A percentile compares a stretch with the other conserved stretches of the same genome.
Conservation (phyloP, 92 coral and sea anemone genomes). For the Zoanthus solanderi region DNA sequence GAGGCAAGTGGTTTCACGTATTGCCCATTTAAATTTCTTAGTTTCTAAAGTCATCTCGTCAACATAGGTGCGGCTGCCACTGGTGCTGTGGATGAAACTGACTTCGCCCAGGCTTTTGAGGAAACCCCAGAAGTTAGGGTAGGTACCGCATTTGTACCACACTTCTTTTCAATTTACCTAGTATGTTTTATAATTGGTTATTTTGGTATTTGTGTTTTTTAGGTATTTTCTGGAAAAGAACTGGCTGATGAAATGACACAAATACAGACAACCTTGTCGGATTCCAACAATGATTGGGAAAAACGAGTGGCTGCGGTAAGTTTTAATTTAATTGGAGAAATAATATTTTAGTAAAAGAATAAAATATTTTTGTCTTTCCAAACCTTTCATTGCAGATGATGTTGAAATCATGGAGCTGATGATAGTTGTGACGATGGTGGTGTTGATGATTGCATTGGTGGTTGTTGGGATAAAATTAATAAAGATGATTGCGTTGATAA, state of each 20-base stretch:
- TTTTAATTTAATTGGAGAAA: not conserved
- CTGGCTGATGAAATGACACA: slow-evolving; percentile 90
- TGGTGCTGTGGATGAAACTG: slow-evolving; percentile 96
- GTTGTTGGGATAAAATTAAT: not conserved
- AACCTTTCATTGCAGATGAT: not conserved
- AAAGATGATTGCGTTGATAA: no score
- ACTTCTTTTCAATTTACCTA: not conserved
- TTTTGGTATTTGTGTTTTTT: slow-evolving; percentile 18
- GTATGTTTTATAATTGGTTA: no score
- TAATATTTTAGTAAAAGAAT: not conserved
- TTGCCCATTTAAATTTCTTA: no score
- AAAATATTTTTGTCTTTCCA: not conserved
- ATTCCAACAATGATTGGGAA: slow-evolving; percentile 84
- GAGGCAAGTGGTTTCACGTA: no score
- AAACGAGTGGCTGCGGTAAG: slow-evolving; percentile 94
- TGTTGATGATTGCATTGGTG: no score
- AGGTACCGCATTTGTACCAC: slow-evolving; percentile 9
- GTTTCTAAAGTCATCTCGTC: no score
- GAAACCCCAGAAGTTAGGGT: slow-evolving; percentile 93
- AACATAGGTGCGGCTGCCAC: slow-evolving; percentile 75
- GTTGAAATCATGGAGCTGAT: no score
- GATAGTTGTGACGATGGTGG: no score
- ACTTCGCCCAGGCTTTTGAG: slow-evolving; percentile 85
- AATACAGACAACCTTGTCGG: slow-evolving; percentile 81
- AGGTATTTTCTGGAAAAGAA: slow-evolving; percentile 84